Base-by-base conservation (phyloP, 2,888 invertebrate genomes). In the Auanema freiburgensis region DNA sequence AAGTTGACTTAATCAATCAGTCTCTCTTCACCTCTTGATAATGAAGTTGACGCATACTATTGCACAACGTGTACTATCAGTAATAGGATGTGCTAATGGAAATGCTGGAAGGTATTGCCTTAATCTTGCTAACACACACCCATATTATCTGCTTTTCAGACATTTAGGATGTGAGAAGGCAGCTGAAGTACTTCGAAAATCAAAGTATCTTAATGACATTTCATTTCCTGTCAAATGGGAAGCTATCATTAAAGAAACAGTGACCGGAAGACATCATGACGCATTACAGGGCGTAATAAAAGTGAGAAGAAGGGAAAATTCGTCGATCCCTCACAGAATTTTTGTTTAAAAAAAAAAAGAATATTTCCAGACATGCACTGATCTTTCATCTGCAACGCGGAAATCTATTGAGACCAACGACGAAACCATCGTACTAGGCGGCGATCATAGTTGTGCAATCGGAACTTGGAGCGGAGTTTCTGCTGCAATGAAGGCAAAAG, bases 391-490 rank as follows among this genome's bases (percentile, higher is more conserved):
- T 23, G 66, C 75, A 21, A 78, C 77, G 10, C 59, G 71, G 8
- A 56, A 71, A 33, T 67, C 66, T 2, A 60, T 77, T 54, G 68
- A 65, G 16, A 67, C 56, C 23, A 61, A 67, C 4, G 70, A 76
- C 16, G 78, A 78, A 46, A 58, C 76, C 23, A 65, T 77, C n/a
- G 71, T 69, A 10, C 66, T 79, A 12, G 79, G 78, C 42, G 79
- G 79, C 49, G 79, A 79, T 57, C 79, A 79, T 59, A 74, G 74
- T 54, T 78, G 76, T 52, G 79, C 79, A n/a, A 79, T 79, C 52
- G 79, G 79, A 43, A 78, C 79, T 6, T 79, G 78, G 78, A 75
- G 75, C 62, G 79, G 79, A 23, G 76, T 79, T 8, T 71, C 77
- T 8, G 65, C 74, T 1, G 76, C 75, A 2, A 50, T 77, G 8